phyloP scores from a whole-genome alignment of 2,113 vertebrate genomes.

The Macaca mulatta region DNA sequence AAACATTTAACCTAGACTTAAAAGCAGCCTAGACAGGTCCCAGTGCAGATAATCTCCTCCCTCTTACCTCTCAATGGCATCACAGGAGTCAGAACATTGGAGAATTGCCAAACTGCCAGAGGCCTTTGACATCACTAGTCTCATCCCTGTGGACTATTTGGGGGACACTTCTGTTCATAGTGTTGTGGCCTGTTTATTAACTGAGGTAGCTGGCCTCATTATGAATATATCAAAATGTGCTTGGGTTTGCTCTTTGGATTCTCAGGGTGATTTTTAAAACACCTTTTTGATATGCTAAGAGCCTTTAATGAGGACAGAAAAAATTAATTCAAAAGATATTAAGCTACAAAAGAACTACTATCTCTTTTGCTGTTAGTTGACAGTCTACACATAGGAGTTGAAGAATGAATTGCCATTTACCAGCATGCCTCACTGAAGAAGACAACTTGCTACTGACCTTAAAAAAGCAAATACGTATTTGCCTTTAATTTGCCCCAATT shows the following conservation, averaged over 20 bases:
- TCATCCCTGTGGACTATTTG: background rate
- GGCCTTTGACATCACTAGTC: background rate
- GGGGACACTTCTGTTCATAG: background rate
- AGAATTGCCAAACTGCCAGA: background rate
- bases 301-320: conserved; percentile 61
- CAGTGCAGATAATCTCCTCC: background rate
- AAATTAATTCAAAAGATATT: conserved; percentile 45
- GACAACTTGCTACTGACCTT: background rate
- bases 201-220: conserved; percentile 54
- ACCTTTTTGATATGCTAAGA: conserved; percentile 69
- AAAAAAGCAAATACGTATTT: background rate
- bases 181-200: conserved; percentile 48
- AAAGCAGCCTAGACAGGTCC: background rate
- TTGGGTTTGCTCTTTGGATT: conserved; percentile 62
- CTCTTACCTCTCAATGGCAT: background rate
- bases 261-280: conserved; percentile 65
- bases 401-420: conserved; percentile 24
- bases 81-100: background rate
- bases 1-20: background rate
- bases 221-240: conserved; percentile 65
- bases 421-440: conserved; percentile 5
- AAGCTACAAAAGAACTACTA: background rate
- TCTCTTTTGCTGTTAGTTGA: conserved; percentile 8
- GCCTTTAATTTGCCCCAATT: background rate
- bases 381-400: background rate